Base-by-base conservation (phyloP, 2,113 vertebrate species). In the Clarias magur region DNA sequence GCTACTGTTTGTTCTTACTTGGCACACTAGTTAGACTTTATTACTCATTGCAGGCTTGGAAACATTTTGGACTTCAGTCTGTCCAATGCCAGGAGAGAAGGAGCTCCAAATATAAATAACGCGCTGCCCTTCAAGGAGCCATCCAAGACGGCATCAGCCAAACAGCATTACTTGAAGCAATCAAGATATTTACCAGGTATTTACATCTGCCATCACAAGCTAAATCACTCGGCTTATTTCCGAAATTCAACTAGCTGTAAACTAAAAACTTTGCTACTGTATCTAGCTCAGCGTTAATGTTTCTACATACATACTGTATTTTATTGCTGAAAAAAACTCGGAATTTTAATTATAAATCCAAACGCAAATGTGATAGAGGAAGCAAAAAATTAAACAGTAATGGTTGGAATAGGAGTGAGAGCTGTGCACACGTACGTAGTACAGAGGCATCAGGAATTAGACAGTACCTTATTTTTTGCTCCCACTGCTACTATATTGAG, bases 131-230 rank as follows among this genome's bases (percentile, higher is more conserved):
- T 79, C 90, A 94, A 19, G 94, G 91, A 91, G 92, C 94, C 56
- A 88, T 94, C 73, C 83, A 94, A 93, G 80, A 92, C 92, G 15
- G 94, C 95, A 84, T 95, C 97, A 27, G 96, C 97, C 85, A 97
- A 97, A 90, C 97, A 99, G 87, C 98, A 99, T 94, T 99, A 99
- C 90, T 92, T 99, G 89, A 97, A 95, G 88, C 98, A 99, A 85
- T 98, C 98, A 75, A 95, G 98, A 90, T 99, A 99, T 48, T 92
- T 99, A 79, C 98, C 98, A 90, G 98, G 98, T 83, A 83, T 81
- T 27, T 48, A 23, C 94, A 92, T 96, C 86, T 97, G 97, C 89
- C 96, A 97, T 7, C 96, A 97, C 93, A 98, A 98, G 92, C 85
- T 98, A 94, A 97, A 95, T 30, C 27, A 34, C 27, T 68, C 65